These are phyloP conservation scores for Pinna nobilis DNA, from an alignment of 1,140 invertebrate genomes.

Conservation along the genomic window DNA sequence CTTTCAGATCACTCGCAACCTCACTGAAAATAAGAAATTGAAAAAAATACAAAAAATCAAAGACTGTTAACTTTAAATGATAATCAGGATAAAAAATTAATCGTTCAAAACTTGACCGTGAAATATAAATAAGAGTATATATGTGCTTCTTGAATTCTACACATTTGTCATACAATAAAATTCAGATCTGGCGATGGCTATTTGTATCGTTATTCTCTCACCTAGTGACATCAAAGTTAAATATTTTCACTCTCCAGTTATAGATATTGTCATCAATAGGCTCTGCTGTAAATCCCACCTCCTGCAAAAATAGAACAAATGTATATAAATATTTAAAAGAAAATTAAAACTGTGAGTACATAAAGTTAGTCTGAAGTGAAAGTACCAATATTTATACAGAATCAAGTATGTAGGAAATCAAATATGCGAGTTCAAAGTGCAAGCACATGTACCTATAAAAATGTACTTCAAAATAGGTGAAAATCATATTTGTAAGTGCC, in stretches of 20 bases:
- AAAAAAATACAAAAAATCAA: neutral
- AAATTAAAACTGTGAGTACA: neutral
- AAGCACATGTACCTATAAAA: no score
- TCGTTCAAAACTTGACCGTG: neutral
- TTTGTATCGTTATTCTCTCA: no score
- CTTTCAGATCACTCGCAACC: conserved; percentile 57
- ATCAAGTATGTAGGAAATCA: no score
- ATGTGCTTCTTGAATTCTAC: neutral
- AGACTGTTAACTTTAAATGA: neutral
- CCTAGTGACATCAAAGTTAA: conserved; percentile 60
- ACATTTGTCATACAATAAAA: no score
- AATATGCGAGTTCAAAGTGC: no score
- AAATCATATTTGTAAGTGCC: no score
- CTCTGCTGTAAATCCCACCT: conserved; percentile 66
- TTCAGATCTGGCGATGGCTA: no score
- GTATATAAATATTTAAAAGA: neutral
- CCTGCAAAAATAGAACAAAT: conserved; percentile 30
- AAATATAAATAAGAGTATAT: neutral
- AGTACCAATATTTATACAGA: no score
- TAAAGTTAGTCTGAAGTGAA: no score
- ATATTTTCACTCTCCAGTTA: conserved; percentile 68
- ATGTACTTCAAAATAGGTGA: no score
- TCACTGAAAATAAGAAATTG: conserved; percentile 58
- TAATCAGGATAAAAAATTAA: neutral
- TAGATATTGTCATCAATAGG: conserved; percentile 73